phyloP scores from a whole-genome alignment of 2,113 vertebrate genomes.

The Phodopus roborovskii region DNA sequence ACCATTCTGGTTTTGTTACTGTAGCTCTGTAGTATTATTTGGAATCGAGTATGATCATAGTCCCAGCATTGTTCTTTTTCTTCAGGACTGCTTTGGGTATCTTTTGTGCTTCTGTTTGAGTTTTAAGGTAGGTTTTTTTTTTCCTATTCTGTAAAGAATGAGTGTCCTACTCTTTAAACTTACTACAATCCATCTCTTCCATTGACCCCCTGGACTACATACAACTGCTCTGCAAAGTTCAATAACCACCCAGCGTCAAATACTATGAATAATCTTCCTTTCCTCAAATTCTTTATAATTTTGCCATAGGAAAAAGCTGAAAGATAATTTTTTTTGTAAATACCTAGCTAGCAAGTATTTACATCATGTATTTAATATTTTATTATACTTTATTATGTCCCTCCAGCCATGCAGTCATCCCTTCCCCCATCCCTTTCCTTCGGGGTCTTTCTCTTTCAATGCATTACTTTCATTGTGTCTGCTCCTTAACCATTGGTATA shows the following conservation, averaged over 20 bases:
- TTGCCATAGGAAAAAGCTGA: background rate
- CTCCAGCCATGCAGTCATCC: background rate
- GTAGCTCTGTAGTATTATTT: background rate
- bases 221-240: background rate
- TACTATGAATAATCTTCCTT: background rate
- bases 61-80: background rate
- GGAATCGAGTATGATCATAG: background rate
- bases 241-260: background rate
- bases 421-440: background rate
- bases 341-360: background rate
- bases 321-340: background rate
- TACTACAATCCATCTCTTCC: background rate
- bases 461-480: background rate
- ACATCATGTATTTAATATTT: background rate
- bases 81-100: background rate
- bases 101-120: background rate
- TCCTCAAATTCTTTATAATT: background rate
- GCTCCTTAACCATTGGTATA: background rate
- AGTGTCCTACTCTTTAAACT: background rate
- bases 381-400: background rate
- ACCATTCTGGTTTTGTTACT: background rate
- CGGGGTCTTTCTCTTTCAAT: background rate
- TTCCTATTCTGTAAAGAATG: background rate
- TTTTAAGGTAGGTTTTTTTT: background rate
- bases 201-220: background rate